Evolutionary conservation across 2,888 invertebrate species (phyloP).

Genomic region (Tryphoninae sp.): DNA sequence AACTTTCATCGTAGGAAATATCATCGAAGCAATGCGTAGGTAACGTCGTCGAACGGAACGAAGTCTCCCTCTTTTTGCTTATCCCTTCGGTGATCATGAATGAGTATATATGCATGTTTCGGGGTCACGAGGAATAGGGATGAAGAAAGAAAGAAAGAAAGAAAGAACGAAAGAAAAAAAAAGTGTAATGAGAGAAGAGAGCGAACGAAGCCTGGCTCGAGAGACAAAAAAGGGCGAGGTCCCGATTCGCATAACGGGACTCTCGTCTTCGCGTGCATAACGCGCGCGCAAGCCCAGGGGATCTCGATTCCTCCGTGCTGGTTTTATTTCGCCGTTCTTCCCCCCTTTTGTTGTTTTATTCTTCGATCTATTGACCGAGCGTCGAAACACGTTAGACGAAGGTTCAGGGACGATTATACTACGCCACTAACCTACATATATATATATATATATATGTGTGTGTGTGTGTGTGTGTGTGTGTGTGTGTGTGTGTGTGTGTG

Average conservation of each 20-base stretch:
- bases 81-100: conserved; percentile 47
- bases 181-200: conserved; percentile 49
- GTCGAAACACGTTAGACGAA: conserved; percentile 45
- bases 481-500: no score
- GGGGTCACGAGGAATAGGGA: conserved; percentile 13
- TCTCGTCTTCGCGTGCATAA: conserved; percentile 41
- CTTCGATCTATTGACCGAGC: conserved; percentile 48
- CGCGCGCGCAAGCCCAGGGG: background rate
- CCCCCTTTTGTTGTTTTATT: conserved; percentile 54
- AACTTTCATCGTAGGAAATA: conserved; percentile 39
- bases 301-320: background rate
- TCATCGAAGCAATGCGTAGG: background rate
- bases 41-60: conserved; percentile 11
- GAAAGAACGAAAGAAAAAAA: conserved; percentile 1
- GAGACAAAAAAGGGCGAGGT: conserved; percentile 43
- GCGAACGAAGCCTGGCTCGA: conserved; percentile 15
- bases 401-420: conserved; percentile 57
- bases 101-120: background rate
- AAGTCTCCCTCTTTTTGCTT: conserved; percentile 20
- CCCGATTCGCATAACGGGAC: conserved; percentile 60
- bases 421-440: conserved; percentile 4
- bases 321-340: conserved; percentile 51
- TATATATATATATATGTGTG: background rate
- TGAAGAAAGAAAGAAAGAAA: conserved; percentile 19
- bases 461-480: no score